Evolutionary conservation across 1,140 invertebrate species (phyloP), one percentile per base, ranked within the genome.

Genomic region (Epicauta chinensis): DNA sequence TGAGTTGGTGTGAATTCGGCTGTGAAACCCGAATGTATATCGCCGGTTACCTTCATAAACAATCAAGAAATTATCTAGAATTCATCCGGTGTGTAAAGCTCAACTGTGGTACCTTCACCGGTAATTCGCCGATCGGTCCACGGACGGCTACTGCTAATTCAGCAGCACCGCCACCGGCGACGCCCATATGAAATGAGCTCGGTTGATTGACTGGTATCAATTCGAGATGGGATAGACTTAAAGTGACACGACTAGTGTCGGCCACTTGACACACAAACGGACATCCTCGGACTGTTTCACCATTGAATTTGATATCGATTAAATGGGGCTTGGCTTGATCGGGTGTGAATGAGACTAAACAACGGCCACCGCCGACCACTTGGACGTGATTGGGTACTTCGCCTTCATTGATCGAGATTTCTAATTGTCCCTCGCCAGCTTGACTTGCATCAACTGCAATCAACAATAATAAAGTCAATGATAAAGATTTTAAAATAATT

Each of bases 301-400:
- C 91, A 72, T 98, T 98, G 73, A 99, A 98, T 74, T 94, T 97
- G 53, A 99, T 97, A 73, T 98, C 94, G 61, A 99, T 95, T 57
- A 89, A 80, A 74, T 99, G 95, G 16, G 90, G 81, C 60, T 93
- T 93, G 6, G 88, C 79, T 51, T 86, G 80, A 67, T 97, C 93
- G 12, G 97, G 96, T 10, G 93, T 89, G 73, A 98, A 99, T 40
- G 90, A 95, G 7, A 98, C 93, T 16, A 97, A 78, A 69, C 93
- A 97, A 48, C 91, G 80, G 30, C 93, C 93, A 52, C 92, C 92
- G 37, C 93, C 93, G 4, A 97, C 88, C 11, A 93, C 90, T 72
- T 93, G 91, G 13, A 98, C 94, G 73, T 97, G 92, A 77, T 98
- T 98, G 32, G 94, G 94, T 29, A 97, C 91, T 78, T 96, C 92